Percentiles rank a stretch among this genome's conserved stretches.
phyloP scores from a whole-genome alignment of 2,113 vertebrate species.

The Eonycteris spelaea region DNA sequence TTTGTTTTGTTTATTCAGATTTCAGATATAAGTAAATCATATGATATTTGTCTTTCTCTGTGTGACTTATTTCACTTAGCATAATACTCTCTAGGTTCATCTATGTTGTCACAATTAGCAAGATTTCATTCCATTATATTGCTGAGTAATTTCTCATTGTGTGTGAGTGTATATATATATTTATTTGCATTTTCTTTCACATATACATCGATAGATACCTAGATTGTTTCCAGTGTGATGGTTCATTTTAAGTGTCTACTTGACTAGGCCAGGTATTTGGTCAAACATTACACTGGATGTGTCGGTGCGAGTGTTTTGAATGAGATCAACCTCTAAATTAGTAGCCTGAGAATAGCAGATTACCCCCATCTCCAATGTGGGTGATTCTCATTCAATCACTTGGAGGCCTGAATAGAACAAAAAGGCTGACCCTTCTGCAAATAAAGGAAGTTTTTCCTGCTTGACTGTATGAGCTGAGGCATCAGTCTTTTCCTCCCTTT shows the following conservation, averaged over 20 bases:
- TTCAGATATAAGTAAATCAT: neutral
- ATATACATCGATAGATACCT: neutral
- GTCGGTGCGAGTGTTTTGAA: neutral
- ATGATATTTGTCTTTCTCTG: neutral
- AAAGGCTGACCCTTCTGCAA: neutral
- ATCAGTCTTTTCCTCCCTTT: neutral
- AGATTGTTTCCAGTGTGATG: neutral
- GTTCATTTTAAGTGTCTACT: neutral
- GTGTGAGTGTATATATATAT: too few relatives aligned
- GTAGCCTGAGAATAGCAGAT: neutral
- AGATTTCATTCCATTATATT: neutral
- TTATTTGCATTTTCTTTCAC: too few relatives aligned
- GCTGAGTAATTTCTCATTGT: neutral
- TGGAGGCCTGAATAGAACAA: neutral
- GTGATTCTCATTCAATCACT: neutral
- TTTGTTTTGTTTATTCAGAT: neutral
- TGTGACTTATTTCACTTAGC: neutral
- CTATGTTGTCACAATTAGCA: neutral
- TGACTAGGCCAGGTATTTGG: neutral
- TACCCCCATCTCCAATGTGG: fast-evolving
- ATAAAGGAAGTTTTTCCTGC: neutral
- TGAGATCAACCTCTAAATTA: neutral
- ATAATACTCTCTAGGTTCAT: neutral
- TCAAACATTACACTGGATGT: neutral
- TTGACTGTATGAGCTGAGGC: neutral